Conservation (phyloP, 2,113 vertebrate genomes). For the Macroglossus sobrinus region DNA sequence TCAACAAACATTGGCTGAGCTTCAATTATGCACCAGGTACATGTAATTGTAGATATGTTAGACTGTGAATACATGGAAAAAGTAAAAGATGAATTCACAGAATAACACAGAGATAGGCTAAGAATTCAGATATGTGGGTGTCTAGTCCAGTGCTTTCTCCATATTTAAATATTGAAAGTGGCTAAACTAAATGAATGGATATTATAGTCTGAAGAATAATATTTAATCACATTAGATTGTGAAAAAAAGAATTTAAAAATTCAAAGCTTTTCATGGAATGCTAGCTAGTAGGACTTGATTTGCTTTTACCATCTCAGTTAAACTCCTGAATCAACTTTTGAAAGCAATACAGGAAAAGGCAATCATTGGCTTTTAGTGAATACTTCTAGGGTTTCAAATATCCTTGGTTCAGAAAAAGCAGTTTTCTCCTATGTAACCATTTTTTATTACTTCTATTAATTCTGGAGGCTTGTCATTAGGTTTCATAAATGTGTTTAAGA, state of each 20-base stretch:
- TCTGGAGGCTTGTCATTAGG: not conserved
- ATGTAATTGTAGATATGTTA: not conserved
- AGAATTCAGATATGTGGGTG: not conserved
- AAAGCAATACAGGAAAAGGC: not conserved
- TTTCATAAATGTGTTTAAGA: not conserved
- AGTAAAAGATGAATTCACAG: not conserved
- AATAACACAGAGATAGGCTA: not conserved
- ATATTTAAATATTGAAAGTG: not conserved
- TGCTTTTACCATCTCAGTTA: not conserved
- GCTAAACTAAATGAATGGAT: not conserved
- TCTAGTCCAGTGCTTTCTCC: not conserved
- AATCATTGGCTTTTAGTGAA: not conserved
- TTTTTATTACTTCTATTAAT: not conserved
- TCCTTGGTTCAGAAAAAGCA: constrained; percentile 8
- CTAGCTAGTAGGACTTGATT: not conserved
- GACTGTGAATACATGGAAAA: not conserved
- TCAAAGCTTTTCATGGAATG: not conserved
- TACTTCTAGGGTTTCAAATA: not conserved
- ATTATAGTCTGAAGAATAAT: not conserved
- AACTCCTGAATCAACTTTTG: not conserved
- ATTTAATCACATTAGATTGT: not conserved
- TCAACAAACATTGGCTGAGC: not conserved
- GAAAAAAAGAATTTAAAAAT: not conserved
- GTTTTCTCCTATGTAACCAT: not conserved
- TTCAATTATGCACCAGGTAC: not conserved